Evolutionary conservation across 1,140 invertebrate genomes (phyloP), one percentile per base, ranked within the genome.

Genomic region (Cherax destructor): DNA sequence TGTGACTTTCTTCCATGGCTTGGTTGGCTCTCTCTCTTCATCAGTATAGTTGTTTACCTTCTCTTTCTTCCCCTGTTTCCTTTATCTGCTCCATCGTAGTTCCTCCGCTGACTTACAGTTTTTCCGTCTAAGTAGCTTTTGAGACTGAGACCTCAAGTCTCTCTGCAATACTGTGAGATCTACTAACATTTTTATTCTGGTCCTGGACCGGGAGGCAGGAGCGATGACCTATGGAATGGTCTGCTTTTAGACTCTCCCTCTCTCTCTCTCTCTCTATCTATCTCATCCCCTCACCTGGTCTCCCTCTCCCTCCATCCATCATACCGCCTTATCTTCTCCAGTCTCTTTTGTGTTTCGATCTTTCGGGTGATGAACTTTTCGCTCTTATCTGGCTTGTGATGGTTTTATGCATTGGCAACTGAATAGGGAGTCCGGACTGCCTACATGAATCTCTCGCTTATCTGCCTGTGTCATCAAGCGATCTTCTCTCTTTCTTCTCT

Each of bases 301-400:
- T 74, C n/a, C 5, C 6, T 74, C 69, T 30, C 11, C 69, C 69
- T 6, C 11, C 69, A 74, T 74, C 69, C 69, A 74, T 74, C 69
- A 24, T 74, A 9, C n/a, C n/a, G 24, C 69, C 69, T 74, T 74
- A 74, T 74, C 69, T 74, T n/a, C 69, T 74, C 69, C 69, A 74
- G 21, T 69, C 61, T 74, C 69, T 74, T 69, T 74, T 74, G 69
- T 74, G 69, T 74, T 74, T 74, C 69, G 69, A 74, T 74, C 69
- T 74, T 9, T 74, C 69, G 69, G 69, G 24, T 74, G 69, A 74
- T 30, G 69, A 74, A 74, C 69, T 30, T 74, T 74, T 74, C n/a
- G 6, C 5, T 74, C n/a, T 74, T 74, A 74, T 74, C 69, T 5
- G 69, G 7, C n/a, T 7, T 30, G 69, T 30, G 69, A 74, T 74